These are phyloP conservation scores for Micropoecilia bifurca DNA, from an alignment of 2,797 vertebrate species.

Conservation along the genomic window DNA sequence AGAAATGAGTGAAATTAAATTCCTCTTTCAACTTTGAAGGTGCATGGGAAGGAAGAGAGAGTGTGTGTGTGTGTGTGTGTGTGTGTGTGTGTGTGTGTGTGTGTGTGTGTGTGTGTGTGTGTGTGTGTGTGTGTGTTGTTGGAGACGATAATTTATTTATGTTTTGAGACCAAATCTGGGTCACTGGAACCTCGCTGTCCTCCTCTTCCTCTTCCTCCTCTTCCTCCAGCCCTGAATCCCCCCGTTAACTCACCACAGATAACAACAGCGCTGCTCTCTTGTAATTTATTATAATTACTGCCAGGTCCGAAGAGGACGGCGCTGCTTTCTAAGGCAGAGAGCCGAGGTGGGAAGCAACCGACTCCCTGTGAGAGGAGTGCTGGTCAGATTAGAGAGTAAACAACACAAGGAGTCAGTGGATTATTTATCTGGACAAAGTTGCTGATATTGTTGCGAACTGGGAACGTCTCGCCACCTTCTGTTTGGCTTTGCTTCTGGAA, in stretches of 20 bases:
- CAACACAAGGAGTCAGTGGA: conserved; percentile 39
- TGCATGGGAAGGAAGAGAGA: conserved; percentile 42
- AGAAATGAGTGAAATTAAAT: conserved; percentile 37
- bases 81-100: conserved; percentile 34
- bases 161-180: conserved; percentile 85
- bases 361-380: conserved; percentile 60
- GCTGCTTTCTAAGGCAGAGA: conserved; percentile 77
- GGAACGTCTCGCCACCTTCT: conserved; percentile 11
- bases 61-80: conserved; percentile 15
- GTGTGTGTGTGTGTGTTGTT: conserved; percentile 22
- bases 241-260: conserved; percentile 82
- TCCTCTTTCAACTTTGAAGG: conserved; percentile 79
- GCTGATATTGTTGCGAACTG: conserved; percentile 20
- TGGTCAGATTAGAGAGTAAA: conserved; percentile 64
- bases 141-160: conserved; percentile 82
- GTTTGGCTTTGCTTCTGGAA: conserved; percentile 4
- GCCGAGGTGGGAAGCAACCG: conserved; percentile 65
- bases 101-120: conserved; percentile 27
- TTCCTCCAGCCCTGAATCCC: conserved; percentile 41
- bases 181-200: conserved; percentile 79
- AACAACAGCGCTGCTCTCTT: conserved; percentile 83
- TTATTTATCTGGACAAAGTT: conserved; percentile 31
- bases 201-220: conserved; percentile 36
- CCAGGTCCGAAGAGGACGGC: conserved; percentile 84
- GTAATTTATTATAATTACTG: conserved; percentile 92